These are phyloP conservation scores for Thalassoma bifasciatum DNA, from an alignment of 2,113 vertebrate genomes.

Conservation along the genomic window DNA sequence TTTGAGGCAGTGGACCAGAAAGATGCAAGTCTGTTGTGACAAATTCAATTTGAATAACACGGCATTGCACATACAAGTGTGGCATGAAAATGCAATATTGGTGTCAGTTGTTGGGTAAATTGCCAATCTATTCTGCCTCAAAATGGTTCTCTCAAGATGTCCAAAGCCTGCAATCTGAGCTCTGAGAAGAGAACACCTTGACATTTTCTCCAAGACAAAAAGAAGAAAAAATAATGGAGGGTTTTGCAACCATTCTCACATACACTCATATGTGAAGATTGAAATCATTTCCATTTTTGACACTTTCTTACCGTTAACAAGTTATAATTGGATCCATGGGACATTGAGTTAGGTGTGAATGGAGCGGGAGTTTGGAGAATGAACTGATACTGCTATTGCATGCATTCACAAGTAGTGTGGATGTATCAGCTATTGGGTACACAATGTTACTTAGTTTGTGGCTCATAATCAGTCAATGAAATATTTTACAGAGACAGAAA, in stretches of 20 bases:
- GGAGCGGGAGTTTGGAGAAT: neutral
- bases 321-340: neutral
- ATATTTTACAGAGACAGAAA: neutral
- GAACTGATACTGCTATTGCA: neutral
- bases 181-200: neutral
- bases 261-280: neutral
- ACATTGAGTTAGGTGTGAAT: neutral
- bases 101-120: slow-evolving; percentile 19
- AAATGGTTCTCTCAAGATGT: neutral
- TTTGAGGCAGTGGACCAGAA: slow-evolving; percentile 39
- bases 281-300: slow-evolving; percentile 4
- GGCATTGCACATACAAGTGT: slow-evolving; percentile 1
- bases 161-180: neutral
- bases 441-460: neutral
- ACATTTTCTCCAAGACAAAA: neutral
- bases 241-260: neutral
- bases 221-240: neutral
- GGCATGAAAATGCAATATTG: slow-evolving; percentile 21
- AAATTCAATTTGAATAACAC: slow-evolving; percentile 37
- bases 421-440: neutral
- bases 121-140: slow-evolving; percentile 5
- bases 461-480: neutral
- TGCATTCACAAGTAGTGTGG: neutral
- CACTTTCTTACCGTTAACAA: neutral
- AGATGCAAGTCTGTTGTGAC: slow-evolving; percentile 44